Conservation (phyloP, 1,140 invertebrate genomes). For the Macrocentrus cingulum region DNA sequence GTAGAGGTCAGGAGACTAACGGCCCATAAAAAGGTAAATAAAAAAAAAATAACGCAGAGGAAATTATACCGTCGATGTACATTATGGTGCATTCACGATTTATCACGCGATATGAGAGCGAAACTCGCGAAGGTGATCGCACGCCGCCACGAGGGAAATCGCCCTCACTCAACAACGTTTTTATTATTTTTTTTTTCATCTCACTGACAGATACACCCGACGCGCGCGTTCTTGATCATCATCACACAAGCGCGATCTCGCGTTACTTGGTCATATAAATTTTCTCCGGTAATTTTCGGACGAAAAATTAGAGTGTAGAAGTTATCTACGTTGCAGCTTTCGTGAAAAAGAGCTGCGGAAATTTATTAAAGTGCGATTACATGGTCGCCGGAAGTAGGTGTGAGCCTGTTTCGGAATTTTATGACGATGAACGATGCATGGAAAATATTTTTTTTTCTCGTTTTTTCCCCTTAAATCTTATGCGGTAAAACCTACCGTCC, state of each 20-base stretch:
- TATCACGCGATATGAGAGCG: slow-evolving; percentile 31
- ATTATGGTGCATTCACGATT: slow-evolving; percentile 32
- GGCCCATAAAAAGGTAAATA: slow-evolving; percentile 27
- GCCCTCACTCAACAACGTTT: slow-evolving; percentile 14
- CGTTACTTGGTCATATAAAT: slow-evolving; percentile 20
- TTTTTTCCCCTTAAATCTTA: too few relatives aligned
- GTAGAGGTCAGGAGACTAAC: slow-evolving; percentile 12
- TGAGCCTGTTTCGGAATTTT: not conserved
- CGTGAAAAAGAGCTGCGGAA: slow-evolving; percentile 1
- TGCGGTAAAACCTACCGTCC: too few relatives aligned
- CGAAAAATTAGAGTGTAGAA: slow-evolving; percentile 4
- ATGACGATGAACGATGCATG: slow-evolving; percentile 6
- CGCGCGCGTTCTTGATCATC: slow-evolving; percentile 8
- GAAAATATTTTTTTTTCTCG: too few relatives aligned
- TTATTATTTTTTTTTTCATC: slow-evolving; percentile 8
- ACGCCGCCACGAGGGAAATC: slow-evolving; percentile 33
- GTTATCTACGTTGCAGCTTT: not conserved
- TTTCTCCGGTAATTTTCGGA: slow-evolving; percentile 17
- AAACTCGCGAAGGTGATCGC: slow-evolving; percentile 23
- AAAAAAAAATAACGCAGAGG: slow-evolving; percentile 26
- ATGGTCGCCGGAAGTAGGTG: not conserved
- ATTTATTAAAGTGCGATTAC: slow-evolving; percentile 5
- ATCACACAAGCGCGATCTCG: not conserved
- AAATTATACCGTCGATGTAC: slow-evolving; percentile 34
- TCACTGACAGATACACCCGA: not conserved